phyloP scores from a whole-genome alignment of 1,140 invertebrate species.

The Thaumetopoea pityocampa region DNA sequence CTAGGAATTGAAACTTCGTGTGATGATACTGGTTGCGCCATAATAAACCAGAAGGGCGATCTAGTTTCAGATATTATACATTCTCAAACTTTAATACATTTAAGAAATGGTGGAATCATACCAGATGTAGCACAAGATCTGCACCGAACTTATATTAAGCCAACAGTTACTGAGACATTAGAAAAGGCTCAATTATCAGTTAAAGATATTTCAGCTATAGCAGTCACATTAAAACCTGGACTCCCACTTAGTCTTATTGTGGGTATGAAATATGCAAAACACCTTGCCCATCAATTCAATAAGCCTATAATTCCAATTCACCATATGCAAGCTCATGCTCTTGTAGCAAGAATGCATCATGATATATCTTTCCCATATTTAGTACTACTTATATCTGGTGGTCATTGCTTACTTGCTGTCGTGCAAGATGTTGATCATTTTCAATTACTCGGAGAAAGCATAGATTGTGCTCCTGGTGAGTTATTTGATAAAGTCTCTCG shows the following conservation, averaged over 20 bases:
- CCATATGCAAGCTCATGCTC: slow-evolving; percentile 98
- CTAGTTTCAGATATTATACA: slow-evolving; percentile 86
- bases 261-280: slow-evolving; percentile 91
- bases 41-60: slow-evolving; percentile 84
- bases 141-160: slow-evolving; percentile 87
- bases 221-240: slow-evolving; percentile 93
- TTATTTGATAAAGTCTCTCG: slow-evolving; percentile 93
- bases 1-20: slow-evolving; percentile 98
- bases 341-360: slow-evolving; percentile 85
- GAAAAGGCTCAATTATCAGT: slow-evolving; percentile 79
- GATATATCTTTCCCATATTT: slow-evolving; percentile 92
- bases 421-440: slow-evolving; percentile 87
- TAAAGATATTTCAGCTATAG: slow-evolving; percentile 89
- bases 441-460: slow-evolving; percentile 84
- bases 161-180: slow-evolving; percentile 84
- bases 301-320: slow-evolving; percentile 97
- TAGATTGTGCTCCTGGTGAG: slow-evolving; percentile 94
- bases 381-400: slow-evolving; percentile 93
- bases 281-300: slow-evolving; percentile 81
- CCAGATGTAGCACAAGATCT: slow-evolving; percentile 90
- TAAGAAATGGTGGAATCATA: slow-evolving; percentile 93
- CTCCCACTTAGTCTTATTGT: slow-evolving; percentile 87
- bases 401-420: slow-evolving; percentile 91
- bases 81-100: slow-evolving; percentile 87
- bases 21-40: slow-evolving; percentile 96